Percentiles rank a stretch among this genome's conserved stretches.
Conservation (phyloP, 2,888 invertebrate species). For the Alviniconcha strummeri region DNA sequence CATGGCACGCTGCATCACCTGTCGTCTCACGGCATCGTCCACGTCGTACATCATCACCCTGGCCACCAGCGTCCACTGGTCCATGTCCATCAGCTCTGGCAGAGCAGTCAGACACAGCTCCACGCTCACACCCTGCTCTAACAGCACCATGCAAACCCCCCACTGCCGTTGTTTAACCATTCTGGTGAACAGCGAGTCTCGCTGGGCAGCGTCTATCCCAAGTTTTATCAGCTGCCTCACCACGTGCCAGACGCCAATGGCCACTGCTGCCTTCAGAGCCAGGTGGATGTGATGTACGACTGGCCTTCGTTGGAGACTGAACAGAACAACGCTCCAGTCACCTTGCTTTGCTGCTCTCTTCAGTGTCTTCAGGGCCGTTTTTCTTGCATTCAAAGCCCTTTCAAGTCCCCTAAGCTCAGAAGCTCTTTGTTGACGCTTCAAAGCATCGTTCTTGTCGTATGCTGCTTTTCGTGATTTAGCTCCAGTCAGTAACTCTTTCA, state of each 20-base stretch:
- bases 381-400: too few relatives aligned
- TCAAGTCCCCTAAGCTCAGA: too few relatives aligned
- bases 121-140: conserved; percentile 5
- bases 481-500: neutral
- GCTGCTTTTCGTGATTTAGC: too few relatives aligned
- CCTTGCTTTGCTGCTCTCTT: too few relatives aligned
- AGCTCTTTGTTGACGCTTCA: too few relatives aligned
- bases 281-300: too few relatives aligned
- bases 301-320: too few relatives aligned
- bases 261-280: too few relatives aligned
- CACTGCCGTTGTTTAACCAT: conserved; percentile 11
- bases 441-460: too few relatives aligned
- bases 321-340: too few relatives aligned
- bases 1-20: conserved; percentile 9
- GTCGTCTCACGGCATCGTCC: conserved; percentile 10
- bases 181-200: neutral
- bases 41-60: conserved; percentile 9
- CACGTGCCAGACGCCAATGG: neutral
- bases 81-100: conserved; percentile 13
- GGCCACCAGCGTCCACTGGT: conserved; percentile 24
- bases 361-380: too few relatives aligned
- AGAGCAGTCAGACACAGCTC: conserved; percentile 13
- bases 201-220: neutral
- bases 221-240: conserved; percentile 12
- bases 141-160: neutral